Percentiles rank a stretch among this genome's conserved stretches.
Conservation (phyloP, 2,113 vertebrate species). For the Upupa epops region DNA sequence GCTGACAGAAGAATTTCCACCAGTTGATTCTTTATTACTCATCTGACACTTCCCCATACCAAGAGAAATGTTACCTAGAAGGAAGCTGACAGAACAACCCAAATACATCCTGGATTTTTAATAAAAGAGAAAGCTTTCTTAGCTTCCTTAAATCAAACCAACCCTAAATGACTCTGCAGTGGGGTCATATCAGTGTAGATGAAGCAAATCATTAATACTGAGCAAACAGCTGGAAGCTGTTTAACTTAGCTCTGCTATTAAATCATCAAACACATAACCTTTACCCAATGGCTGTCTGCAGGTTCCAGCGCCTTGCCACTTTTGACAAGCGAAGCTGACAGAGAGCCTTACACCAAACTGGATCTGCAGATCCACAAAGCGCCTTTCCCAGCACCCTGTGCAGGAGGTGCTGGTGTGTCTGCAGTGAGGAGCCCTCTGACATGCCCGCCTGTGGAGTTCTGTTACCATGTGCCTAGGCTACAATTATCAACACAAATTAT, state of each 20-base stretch:
- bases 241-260: neutral
- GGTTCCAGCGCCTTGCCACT: neutral
- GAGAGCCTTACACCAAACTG: neutral
- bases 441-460: accelerated
- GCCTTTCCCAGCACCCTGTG: neutral
- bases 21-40: neutral
- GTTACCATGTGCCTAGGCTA: neutral
- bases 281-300: neutral
- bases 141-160: neutral
- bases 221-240: neutral
- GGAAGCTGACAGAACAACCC: neutral
- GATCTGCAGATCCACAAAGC: neutral
- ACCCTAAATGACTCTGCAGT: neutral
- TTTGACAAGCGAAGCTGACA: neutral
- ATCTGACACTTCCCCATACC: neutral
- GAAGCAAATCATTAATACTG: neutral
- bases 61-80: neutral
- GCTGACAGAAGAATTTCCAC: neutral
- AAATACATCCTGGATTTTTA: neutral
- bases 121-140: neutral
- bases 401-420: neutral
- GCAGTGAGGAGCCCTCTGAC: neutral
- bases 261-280: neutral
- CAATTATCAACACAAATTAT: neutral
- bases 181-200: neutral